Evolutionary conservation across 2,888 invertebrate genomes (phyloP).

Genomic region (Odontomyia ornata): DNA sequence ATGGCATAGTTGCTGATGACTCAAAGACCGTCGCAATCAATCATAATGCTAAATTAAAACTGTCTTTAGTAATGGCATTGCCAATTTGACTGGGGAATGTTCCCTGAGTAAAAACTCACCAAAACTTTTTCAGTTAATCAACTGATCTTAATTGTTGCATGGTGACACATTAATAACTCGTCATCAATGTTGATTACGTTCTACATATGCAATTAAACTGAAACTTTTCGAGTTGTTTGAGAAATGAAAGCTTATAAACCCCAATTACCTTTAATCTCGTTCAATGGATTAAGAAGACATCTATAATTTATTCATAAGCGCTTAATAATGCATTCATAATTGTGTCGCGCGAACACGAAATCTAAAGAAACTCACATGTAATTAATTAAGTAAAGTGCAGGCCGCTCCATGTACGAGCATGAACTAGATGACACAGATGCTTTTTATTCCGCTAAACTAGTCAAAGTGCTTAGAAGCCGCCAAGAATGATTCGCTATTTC

Average conservation of each 20-base stretch:
- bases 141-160: neutral
- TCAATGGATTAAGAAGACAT: neutral
- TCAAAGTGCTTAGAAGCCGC: neutral
- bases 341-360: neutral
- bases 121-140: neutral
- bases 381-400: neutral
- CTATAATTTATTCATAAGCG: neutral
- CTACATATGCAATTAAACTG: neutral
- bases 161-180: neutral
- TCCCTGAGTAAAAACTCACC: too few species aligned
- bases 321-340: neutral
- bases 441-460: neutral
- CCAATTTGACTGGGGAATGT: too few species aligned
- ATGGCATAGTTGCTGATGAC: too few species aligned
- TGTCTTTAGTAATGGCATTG: too few species aligned
- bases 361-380: neutral
- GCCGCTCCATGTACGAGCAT: neutral
- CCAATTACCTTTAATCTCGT: neutral
- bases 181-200: neutral
- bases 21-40: too few species aligned
- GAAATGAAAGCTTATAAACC: neutral
- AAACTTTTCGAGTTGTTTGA: neutral
- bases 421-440: neutral
- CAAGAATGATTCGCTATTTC: neutral
- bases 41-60: too few species aligned